Percentiles rank a stretch among this genome's conserved stretches.
phyloP scores from a whole-genome alignment of 2,888 invertebrate genomes.

The Cremastinae sp. region DNA sequence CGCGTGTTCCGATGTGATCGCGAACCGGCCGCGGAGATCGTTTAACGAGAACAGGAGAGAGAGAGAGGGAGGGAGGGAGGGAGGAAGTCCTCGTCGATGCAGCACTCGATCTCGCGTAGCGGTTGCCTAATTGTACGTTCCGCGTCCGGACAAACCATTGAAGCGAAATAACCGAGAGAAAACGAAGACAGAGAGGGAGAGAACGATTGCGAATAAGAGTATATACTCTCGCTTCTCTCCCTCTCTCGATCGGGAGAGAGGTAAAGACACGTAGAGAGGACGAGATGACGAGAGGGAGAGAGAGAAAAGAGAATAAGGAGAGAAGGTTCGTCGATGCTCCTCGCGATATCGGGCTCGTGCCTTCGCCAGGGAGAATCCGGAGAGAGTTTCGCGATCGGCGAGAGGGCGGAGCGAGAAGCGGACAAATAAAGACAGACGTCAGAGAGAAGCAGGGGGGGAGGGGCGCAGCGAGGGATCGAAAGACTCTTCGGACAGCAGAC shows the following conservation, averaged over 20 bases:
- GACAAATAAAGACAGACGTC: conserved; percentile 41
- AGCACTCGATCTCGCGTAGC: conserved; percentile 68
- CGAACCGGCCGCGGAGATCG: conserved; percentile 67
- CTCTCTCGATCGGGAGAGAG: conserved; percentile 46
- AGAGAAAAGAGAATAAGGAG: conserved; percentile 12
- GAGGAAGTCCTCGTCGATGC: conserved; percentile 62
- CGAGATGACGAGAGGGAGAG: conserved; percentile 6
- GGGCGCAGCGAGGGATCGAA: conserved; percentile 58
- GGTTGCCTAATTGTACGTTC: conserved; percentile 79
- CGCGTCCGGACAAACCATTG: conserved; percentile 72
- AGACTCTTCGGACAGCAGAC: conserved; percentile 63
- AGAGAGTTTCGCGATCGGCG: conserved; percentile 37
- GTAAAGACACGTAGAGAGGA: conserved; percentile 24
- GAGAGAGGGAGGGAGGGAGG: conserved; percentile 48
- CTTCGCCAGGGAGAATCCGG: conserved; percentile 38
- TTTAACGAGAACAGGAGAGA: conserved; percentile 62
- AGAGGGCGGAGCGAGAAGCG: conserved; percentile 45
- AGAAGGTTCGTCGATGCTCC: conserved; percentile 72
- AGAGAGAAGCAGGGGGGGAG: conserved; percentile 39
- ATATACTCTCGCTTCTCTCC: conserved; percentile 29
- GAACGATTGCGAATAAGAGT: conserved; percentile 30
- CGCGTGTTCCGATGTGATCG: conserved; percentile 71
- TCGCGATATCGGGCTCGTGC: conserved; percentile 54
- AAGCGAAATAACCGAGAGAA: conserved; percentile 20
- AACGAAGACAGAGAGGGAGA: conserved; percentile 6